Base-by-base conservation (phyloP, 2,113 vertebrate genomes). In the Brachypodius melanocephalos region DNA sequence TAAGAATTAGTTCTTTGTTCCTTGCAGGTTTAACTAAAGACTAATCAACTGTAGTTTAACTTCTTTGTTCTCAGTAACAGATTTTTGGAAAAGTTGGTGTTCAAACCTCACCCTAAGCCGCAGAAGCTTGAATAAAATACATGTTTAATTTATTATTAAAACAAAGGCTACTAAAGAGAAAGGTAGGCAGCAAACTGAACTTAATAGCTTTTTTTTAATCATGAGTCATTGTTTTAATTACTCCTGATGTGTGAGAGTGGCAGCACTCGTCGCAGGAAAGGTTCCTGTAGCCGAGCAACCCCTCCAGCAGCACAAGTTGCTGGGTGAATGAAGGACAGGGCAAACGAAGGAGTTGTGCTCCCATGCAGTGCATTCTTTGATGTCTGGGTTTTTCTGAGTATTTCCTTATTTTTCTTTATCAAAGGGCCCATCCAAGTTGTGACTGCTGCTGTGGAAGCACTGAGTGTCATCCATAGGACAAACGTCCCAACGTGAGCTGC, bases 401-500 rank as follows among this genome's bases (percentile, higher is more conserved):
- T 46, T 78, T 48, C 28, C 40, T 63, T 43, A 7, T 4, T 68
- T 36, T 42, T 69, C 12, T 63, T 49, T 54, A 22, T 26, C 17
- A 46, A 42, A 42, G 32, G 29, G 15, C 20, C 36, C 19, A 45
- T 67, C 15, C 15, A 32, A 29, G 22, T 54, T 79, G 54, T 52
- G 80, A 14, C 20, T 68, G 45, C 67, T 80, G 58, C 59, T 86
- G 2, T 12, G 19, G 38, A 45, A 69, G 52, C 13, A 4, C 43
- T 17, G 21, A 2, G 0, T 46, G 6, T n/a, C n/a, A 29, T 49
- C 31, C 20, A 1, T 0, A 13, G 48, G 43, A 66, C 21, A 59
- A 77, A 29, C 20, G 43, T 40, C 65, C 74, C 18, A 22, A 24
- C 0, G 3, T 2, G 3, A 86, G 32, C 29, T 34, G 22, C 43